Evolutionary conservation across 2,113 vertebrate species (phyloP).

Genomic region (Conger conger): DNA sequence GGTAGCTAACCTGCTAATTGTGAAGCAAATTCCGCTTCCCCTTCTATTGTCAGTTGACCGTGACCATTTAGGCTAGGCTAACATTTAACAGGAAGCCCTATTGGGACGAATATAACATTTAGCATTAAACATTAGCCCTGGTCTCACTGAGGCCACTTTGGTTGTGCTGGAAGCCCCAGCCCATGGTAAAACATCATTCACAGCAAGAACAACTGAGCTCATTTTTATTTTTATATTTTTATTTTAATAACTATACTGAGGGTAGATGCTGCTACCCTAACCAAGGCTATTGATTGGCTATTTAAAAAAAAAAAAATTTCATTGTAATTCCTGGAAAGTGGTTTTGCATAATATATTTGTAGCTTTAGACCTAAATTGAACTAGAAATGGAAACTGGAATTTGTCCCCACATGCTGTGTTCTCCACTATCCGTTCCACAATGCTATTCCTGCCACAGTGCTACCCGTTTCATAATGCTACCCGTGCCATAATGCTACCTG

Average conservation of each 20-base stretch:
- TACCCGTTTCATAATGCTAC: no score
- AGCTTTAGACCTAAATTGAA: not conserved
- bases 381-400: not conserved
- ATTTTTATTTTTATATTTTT: not conserved
- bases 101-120: not conserved
- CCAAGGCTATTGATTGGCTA: not conserved
- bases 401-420: not conserved
- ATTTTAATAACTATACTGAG: not conserved
- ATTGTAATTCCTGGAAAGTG: no score
- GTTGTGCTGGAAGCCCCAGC: constrained; percentile 21
- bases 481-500: no score
- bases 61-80: no score
- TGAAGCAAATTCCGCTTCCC: no score
- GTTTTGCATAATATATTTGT: no score
- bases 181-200: constrained; percentile 14
- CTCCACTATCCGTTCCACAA: no score
- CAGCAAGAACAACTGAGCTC: not conserved
- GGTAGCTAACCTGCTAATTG: no score
- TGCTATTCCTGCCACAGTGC: no score
- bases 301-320: not conserved
- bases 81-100: no score
- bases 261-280: not conserved
- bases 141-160: no score
- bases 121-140: not conserved
- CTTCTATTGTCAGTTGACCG: no score